Evolutionary conservation across 2,888 invertebrate species (phyloP), one percentile per base, ranked within the genome.

Genomic region (Neoitamus cyanurus): DNA sequence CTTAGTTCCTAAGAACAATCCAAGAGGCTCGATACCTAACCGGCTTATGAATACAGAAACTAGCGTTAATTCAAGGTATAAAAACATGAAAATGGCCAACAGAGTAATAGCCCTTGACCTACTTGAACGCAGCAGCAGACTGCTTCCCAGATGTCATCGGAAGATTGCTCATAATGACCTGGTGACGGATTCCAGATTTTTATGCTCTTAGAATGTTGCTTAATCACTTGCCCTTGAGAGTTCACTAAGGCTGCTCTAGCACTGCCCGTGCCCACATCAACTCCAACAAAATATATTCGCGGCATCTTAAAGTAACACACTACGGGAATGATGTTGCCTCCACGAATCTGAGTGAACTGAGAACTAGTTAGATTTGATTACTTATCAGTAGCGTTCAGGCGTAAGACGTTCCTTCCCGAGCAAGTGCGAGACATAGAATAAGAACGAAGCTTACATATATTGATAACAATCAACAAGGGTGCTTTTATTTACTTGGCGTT

Each of bases 241-340:
- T 93, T 92, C 3, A 98, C 95, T 42, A 98, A 91, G 3, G 96
- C 98, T 6, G 97, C 97, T 87, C 99, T 92, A 0, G 94, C 97
- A 92, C 98, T 98, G 13, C 96, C 96, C 1, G 97, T 97, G 4
- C 99, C 99, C 48, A 98, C 98, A 92, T 99, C 99, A 11, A 98
- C 96, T 85, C 97, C 97, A 88, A 97, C 92, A 90, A 96, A 96
- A 90, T 93, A 95, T 20, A 88, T 86, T 84, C 86, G 84, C 28
- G 89, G 86, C 90, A 89, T 89, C 31, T 70, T 58, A 25, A 20
- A 20, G 9, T 9, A 48, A n/a, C 20, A 20, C 58, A 58, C 58
- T 58, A 20, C 6, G 20, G 11, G 20, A 58, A 58, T 58, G 58
- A 25, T 58, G 20, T 58, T 58, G 15, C 20, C 20, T 58, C 15